These are phyloP conservation scores for Acleris literana DNA, from an alignment of 2,888 invertebrate species.

Conservation along the genomic window DNA sequence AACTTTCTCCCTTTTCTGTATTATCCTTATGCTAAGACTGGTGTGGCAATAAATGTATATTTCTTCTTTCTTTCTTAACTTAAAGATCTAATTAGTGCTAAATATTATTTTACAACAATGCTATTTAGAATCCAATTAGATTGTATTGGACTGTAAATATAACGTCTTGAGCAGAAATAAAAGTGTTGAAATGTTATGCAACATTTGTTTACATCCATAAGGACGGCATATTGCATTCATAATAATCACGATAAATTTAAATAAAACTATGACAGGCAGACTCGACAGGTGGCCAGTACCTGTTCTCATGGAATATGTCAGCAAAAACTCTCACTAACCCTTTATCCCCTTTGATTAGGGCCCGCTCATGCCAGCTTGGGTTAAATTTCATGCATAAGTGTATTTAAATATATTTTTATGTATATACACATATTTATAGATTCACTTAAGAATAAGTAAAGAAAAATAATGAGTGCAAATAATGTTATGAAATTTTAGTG, in stretches of 20 bases:
- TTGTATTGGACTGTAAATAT: no score
- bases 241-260: constrained; percentile 6
- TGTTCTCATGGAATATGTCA: constrained; percentile 62
- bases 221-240: neutral
- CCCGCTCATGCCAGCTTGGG: constrained; percentile 11
- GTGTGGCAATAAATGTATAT: no score
- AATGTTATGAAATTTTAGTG: no score
- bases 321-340: constrained; percentile 76
- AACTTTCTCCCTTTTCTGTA: no score
- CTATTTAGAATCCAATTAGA: no score
- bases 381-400: constrained; percentile 1
- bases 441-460: no score
- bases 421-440: neutral
- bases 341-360: constrained; percentile 48
- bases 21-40: no score
- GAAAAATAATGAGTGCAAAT: no score
- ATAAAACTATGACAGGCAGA: constrained; percentile 43
- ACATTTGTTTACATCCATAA: neutral
- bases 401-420: neutral
- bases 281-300: constrained; percentile 69
- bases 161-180: no score
- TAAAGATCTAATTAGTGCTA: no score
- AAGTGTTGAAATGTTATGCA: neutral
- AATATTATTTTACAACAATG: no score
- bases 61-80: no score